Conservation (phyloP, 2,113 vertebrate genomes). For the Uria lomvia region DNA sequence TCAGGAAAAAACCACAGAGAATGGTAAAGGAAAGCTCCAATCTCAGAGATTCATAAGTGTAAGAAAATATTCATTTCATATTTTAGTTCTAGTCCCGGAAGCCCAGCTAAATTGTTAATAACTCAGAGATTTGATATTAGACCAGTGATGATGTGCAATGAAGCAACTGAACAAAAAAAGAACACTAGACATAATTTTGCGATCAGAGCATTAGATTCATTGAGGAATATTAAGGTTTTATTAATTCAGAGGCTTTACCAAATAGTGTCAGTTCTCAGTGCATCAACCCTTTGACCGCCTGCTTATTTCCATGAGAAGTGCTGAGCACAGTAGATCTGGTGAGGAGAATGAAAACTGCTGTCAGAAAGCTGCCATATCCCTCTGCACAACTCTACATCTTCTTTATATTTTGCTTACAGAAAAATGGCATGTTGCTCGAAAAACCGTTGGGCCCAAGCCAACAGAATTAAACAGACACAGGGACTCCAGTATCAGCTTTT, state of each 20-base stretch:
- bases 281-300: neutral
- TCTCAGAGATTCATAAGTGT: neutral
- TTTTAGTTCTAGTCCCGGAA: neutral
- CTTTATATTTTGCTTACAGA: neutral
- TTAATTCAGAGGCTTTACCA: neutral
- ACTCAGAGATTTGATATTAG: neutral
- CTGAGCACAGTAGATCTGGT: neutral
- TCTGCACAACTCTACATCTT: neutral
- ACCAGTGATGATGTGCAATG: neutral
- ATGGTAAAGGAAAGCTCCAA: neutral
- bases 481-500: neutral
- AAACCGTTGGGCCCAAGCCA: neutral
- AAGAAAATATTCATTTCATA: neutral
- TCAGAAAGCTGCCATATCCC: neutral
- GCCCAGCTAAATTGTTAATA: neutral
- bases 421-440: neutral
- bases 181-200: neutral
- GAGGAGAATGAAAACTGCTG: neutral
- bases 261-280: neutral
- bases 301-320: neutral
- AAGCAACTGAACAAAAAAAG: neutral
- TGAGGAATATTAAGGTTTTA: neutral
- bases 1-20: neutral
- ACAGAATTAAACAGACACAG: neutral
- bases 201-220: neutral